Conservation (phyloP, 2,888 invertebrate genomes). For the Conomelus anceps region DNA sequence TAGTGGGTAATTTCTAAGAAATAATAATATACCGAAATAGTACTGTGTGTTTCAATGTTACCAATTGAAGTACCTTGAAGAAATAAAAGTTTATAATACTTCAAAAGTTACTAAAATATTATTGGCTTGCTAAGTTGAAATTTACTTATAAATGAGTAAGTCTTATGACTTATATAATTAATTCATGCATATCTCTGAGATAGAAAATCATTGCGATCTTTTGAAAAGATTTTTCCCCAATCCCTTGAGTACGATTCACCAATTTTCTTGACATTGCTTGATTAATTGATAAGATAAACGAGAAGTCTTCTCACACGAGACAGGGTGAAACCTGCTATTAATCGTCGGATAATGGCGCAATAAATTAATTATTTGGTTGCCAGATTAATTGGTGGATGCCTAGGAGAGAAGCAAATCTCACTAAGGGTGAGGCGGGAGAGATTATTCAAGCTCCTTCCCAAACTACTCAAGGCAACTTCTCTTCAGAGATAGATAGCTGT, state of each 20-base stretch:
- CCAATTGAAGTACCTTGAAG: no score
- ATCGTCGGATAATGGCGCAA: background rate
- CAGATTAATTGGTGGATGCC: background rate
- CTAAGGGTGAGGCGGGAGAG: background rate
- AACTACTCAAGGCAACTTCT: background rate
- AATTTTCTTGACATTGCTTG: background rate
- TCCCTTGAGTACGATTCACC: background rate
- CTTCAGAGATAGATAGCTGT: background rate
- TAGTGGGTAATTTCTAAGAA: no score
- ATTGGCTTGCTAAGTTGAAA: no score
- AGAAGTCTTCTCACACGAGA: background rate
- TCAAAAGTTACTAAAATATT: no score
- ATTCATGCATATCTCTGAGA: background rate
- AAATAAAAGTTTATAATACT: no score
- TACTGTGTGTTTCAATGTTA: no score
- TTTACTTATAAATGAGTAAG: no score
- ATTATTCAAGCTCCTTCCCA: background rate
- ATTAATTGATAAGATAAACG: background rate
- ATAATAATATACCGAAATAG: no score
- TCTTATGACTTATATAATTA: no score
- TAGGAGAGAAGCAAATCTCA: background rate
- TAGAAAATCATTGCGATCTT: background rate
- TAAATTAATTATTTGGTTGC: background rate
- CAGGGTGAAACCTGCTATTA: background rate
- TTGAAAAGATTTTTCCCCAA: background rate